Conservation (phyloP, 2,113 vertebrate genomes). For the Drymodes brunneopygia region DNA sequence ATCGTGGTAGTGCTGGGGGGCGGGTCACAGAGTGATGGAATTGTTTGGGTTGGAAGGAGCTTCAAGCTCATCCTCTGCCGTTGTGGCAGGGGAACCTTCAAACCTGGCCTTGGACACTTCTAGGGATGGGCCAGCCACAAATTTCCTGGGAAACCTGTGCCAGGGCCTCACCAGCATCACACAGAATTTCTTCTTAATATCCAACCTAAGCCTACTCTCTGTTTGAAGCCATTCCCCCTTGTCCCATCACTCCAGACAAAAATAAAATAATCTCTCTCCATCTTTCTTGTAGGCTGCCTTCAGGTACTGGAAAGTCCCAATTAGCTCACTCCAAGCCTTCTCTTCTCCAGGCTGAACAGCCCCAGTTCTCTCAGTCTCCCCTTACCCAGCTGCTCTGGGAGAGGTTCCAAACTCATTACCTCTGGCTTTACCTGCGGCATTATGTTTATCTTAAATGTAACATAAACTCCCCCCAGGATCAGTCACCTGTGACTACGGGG, state of each 20-base stretch:
- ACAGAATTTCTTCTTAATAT: background rate
- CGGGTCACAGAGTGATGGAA: background rate
- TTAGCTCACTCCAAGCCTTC: background rate
- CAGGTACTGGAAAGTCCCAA: background rate
- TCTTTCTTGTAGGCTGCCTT: background rate
- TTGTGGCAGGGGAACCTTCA: too few relatives aligned
- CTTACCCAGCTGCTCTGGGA: background rate
- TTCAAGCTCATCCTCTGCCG: fast-evolving
- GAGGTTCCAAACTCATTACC: conserved; percentile 9
- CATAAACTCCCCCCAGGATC: background rate
- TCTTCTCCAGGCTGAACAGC: background rate
- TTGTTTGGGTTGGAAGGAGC: background rate
- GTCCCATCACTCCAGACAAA: background rate
- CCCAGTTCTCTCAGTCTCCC: background rate
- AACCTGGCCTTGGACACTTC: background rate
- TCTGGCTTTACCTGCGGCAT: background rate
- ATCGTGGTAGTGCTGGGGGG: background rate
- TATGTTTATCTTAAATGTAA: conserved; percentile 33
- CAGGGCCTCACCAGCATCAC: background rate
- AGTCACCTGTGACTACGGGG: conserved; percentile 4
- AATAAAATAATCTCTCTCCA: background rate
- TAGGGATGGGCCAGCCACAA: background rate
- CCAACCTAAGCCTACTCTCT: background rate
- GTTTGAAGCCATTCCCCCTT: background rate
- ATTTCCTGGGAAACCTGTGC: background rate